Evolutionary conservation across 2,888 invertebrate genomes (phyloP).

Genomic region (Dolichopus griseipennis): DNA sequence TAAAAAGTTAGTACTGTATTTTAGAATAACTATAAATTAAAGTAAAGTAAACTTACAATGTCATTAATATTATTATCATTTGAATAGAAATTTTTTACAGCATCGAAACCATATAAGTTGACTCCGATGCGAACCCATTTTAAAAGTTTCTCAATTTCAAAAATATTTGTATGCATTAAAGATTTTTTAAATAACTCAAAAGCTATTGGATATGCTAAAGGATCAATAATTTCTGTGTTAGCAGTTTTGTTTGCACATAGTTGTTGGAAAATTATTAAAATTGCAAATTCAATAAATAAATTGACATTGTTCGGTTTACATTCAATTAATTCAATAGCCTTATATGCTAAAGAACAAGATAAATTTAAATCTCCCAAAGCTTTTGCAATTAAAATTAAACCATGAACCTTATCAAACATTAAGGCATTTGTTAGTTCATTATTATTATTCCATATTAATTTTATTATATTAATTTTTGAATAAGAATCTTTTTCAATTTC

Average conservation of each 20-base stretch:
- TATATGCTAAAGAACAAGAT: constrained; percentile 35
- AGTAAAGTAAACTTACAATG: constrained; percentile 22
- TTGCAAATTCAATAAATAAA: constrained; percentile 33
- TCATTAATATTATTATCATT: constrained; percentile 30
- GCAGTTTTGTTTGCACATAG: constrained; percentile 23
- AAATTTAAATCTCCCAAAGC: constrained; percentile 33
- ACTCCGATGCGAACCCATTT: constrained; percentile 35
- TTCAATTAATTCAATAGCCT: constrained; percentile 30
- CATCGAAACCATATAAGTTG: constrained; percentile 30
- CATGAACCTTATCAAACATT: constrained; percentile 30
- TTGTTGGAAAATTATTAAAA: constrained; percentile 36
- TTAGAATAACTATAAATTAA: neutral
- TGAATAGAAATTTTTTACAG: constrained; percentile 28
- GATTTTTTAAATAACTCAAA: constrained; percentile 33
- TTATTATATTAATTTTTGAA: constrained; percentile 27
- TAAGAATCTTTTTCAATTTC: constrained; percentile 26
- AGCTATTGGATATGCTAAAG: constrained; percentile 33
- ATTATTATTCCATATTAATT: constrained; percentile 31
- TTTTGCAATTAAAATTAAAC: constrained; percentile 30
- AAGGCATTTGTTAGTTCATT: constrained; percentile 31
- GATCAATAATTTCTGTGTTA: constrained; percentile 26
- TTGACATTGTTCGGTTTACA: constrained; percentile 29
- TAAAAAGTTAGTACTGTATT: neutral
- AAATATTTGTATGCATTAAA: constrained; percentile 25
- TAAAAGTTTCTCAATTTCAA: constrained; percentile 33